These are phyloP conservation scores for Rotaria magnacalcarata DNA, from an alignment of 2,888 invertebrate genomes.

Conservation along the genomic window DNA sequence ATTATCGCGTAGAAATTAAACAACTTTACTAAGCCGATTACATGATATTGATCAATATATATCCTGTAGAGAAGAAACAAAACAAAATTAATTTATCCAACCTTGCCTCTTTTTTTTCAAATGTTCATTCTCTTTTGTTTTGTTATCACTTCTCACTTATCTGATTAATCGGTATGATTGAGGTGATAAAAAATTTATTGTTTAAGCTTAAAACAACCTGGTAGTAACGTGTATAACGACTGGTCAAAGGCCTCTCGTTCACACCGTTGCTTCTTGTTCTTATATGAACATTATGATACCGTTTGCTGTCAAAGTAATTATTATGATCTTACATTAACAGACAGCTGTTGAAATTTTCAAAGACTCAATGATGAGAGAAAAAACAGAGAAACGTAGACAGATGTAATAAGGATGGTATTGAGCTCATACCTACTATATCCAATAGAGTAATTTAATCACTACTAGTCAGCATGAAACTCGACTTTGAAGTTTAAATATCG, in stretches of 20 bases:
- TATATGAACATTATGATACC: constrained; percentile 8
- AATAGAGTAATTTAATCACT: constrained; percentile 1
- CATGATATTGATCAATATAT: neutral
- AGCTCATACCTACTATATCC: neutral
- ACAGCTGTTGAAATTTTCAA: neutral
- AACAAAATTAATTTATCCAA: neutral
- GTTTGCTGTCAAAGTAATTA: neutral
- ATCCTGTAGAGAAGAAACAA: neutral
- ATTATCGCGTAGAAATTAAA: neutral
- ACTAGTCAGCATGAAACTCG: neutral
- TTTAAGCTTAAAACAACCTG: neutral
- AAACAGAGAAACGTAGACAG: neutral
- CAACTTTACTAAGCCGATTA: neutral
- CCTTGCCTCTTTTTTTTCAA: no score
- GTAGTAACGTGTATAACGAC: neutral
- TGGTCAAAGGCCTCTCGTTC: neutral
- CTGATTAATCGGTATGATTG: neutral
- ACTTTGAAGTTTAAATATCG: neutral
- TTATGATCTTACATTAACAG: neutral
- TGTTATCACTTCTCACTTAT: constrained; percentile 1
- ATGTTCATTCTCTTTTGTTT: neutral
- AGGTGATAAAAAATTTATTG: neutral
- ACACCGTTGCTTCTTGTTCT: neutral
- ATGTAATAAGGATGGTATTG: constrained; percentile 12
- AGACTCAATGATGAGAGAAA: neutral